A percentile compares a stretch with the other conserved stretches of the same genome.
Evolutionary conservation across 2,113 vertebrate genomes (phyloP).

Genomic region (Toxostoma redivivum): DNA sequence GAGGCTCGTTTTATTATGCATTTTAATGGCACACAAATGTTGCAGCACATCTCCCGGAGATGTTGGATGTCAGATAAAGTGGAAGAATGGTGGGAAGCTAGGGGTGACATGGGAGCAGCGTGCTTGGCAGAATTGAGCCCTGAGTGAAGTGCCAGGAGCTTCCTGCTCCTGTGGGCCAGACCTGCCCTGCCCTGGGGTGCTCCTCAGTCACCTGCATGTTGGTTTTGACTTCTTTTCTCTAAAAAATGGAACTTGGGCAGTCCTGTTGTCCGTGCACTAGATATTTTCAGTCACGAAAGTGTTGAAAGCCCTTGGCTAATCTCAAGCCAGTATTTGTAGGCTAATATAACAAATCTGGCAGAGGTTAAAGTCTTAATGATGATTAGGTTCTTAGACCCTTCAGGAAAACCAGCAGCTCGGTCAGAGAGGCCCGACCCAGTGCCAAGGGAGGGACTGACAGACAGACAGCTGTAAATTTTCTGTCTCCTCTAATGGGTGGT

Average conservation of each 20-base stretch:
- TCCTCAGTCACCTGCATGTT: neutral
- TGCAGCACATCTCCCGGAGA: neutral
- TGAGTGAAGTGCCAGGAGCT: neutral
- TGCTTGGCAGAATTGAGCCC: neutral
- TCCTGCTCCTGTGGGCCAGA: neutral
- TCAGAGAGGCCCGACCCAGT: neutral
- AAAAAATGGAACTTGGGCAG: neutral
- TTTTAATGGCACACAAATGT: neutral
- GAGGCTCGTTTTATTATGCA: neutral
- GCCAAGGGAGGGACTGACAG: accelerated
- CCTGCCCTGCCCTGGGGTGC: neutral
- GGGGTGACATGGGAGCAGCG: accelerated
- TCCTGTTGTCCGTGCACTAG: neutral
- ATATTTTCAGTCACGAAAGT: neutral
- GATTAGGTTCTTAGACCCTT: neutral
- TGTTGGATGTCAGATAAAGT: neutral
- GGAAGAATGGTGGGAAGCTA: neutral
- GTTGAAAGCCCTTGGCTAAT: neutral
- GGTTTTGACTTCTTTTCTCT: neutral
- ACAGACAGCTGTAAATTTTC: neutral
- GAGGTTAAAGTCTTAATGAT: neutral
- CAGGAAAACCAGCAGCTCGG: neutral
- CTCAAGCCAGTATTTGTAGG: neutral
- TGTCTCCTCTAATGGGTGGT: neutral
- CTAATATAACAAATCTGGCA: neutral